Evolutionary conservation across 2,888 invertebrate genomes (phyloP).

Genomic region (Nymphalis polychloros): DNA sequence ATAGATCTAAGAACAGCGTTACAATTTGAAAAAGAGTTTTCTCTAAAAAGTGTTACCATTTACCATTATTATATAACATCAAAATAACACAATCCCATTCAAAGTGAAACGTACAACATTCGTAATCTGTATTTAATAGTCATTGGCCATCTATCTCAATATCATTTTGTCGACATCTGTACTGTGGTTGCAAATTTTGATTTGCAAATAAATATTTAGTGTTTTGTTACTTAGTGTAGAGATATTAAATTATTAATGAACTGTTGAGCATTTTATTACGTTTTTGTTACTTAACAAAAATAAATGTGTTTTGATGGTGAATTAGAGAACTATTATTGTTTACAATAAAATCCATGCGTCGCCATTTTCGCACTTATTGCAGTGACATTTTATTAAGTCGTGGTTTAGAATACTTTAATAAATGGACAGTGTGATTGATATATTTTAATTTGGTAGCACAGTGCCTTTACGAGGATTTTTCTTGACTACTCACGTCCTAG

Average conservation of each 20-base stretch:
- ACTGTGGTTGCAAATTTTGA: conserved; percentile 32
- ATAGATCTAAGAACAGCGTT: too few relatives aligned
- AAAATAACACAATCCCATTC: not conserved
- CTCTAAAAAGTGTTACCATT: not conserved
- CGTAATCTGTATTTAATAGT: conserved; percentile 4
- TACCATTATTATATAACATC: not conserved
- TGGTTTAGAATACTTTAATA: conserved; percentile 27
- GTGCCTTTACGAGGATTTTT: conserved; percentile 14
- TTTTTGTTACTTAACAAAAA: conserved; percentile 4
- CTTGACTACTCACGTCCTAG: conserved; percentile 18
- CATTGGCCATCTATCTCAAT: conserved; percentile 8
- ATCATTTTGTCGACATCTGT: conserved; percentile 22
- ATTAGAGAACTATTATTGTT: conserved; percentile 31
- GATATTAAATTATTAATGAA: conserved; percentile 16
- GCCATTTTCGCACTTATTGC: conserved; percentile 56
- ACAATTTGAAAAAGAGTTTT: too few relatives aligned
- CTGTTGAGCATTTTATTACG: conserved; percentile 1
- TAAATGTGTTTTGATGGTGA: conserved; percentile 16
- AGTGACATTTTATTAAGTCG: conserved; percentile 35
- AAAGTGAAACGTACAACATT: not conserved
- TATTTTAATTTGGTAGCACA: conserved; percentile 5
- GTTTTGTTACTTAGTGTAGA: conserved; percentile 18
- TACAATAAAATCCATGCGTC: conserved; percentile 46
- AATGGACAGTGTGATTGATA: conserved; percentile 26
- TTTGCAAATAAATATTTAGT: conserved; percentile 24